These are phyloP conservation scores for Tetropium fuscum DNA, from an alignment of 2,888 invertebrate genomes.

Conservation along the genomic window DNA sequence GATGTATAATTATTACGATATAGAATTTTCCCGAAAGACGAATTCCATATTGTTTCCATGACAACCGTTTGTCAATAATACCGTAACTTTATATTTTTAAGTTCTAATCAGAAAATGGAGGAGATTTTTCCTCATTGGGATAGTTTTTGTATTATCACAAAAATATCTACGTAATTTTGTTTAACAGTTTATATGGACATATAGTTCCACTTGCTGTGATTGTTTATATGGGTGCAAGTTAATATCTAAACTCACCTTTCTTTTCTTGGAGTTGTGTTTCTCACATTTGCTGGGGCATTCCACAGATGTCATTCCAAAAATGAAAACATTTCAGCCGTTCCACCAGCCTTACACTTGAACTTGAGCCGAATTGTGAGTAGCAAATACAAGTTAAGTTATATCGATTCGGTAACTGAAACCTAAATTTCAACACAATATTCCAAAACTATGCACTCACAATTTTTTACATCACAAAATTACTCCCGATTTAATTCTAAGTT, in stretches of 20 bases:
- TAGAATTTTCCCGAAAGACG: too few species aligned
- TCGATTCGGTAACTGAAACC: slow-evolving; percentile 16
- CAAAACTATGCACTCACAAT: slow-evolving; percentile 16
- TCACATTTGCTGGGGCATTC: slow-evolving; percentile 41
- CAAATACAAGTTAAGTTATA: slow-evolving; percentile 11
- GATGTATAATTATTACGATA: too few species aligned
- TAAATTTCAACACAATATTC: slow-evolving; percentile 19
- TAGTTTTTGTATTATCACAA: too few species aligned
- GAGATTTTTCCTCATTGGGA: too few species aligned
- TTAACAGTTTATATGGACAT: too few species aligned
- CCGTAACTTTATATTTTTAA: too few species aligned
- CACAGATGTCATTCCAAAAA: slow-evolving; percentile 39
- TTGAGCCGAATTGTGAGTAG: slow-evolving; percentile 8
- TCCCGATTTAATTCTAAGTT: too few species aligned
- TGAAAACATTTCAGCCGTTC: slow-evolving; percentile 30
- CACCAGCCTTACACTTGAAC: slow-evolving; percentile 25
- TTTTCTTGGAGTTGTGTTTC: slow-evolving; percentile 49
- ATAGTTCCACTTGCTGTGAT: background rate
- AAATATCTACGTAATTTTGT: too few species aligned
- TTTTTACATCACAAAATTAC: background rate
- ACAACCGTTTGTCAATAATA: too few species aligned
- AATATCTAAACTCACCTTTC: slow-evolving; percentile 46
- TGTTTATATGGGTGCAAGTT: background rate
- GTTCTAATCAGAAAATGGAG: too few species aligned
- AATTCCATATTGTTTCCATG: too few species aligned